phyloP scores from a whole-genome alignment of 92 coral and sea anemone genomes.

The Porites lobata region DNA sequence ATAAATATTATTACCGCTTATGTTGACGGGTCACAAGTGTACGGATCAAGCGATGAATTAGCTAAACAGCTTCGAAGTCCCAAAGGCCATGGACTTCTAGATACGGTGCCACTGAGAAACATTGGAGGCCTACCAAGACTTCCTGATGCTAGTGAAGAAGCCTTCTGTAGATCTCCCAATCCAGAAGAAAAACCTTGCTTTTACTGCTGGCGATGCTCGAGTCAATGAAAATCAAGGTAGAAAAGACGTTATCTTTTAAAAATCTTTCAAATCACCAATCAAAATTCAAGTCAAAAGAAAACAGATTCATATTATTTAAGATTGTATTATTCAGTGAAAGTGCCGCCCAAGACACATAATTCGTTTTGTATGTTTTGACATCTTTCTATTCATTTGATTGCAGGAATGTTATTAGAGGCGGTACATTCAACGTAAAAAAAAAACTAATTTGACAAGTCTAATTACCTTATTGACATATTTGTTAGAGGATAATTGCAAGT shows the following conservation, averaged over 20 bases:
- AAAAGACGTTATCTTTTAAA: background rate
- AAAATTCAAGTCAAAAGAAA: no score
- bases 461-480: no score
- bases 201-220: constrained; percentile 41
- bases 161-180: constrained; percentile 43
- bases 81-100: background rate
- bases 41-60: constrained; percentile 76
- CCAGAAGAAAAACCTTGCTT: constrained; percentile 24
- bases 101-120: background rate
- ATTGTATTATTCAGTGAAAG: no score
- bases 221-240: constrained; percentile 57
- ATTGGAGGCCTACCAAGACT: background rate
- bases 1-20: constrained; percentile 83
- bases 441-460: no score
- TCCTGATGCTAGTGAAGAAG: constrained; percentile 1
- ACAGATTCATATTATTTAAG: no score
- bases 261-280: no score
- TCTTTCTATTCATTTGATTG: no score
- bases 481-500: no score
- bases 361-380: no score
- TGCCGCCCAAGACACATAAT: no score
- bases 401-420: no score
- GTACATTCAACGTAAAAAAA: no score
- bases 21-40: constrained; percentile 91
- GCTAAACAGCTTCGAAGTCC: constrained; percentile 67